Base-by-base conservation (phyloP, 2,113 vertebrate species). In the Hippopotamus amphibius region DNA sequence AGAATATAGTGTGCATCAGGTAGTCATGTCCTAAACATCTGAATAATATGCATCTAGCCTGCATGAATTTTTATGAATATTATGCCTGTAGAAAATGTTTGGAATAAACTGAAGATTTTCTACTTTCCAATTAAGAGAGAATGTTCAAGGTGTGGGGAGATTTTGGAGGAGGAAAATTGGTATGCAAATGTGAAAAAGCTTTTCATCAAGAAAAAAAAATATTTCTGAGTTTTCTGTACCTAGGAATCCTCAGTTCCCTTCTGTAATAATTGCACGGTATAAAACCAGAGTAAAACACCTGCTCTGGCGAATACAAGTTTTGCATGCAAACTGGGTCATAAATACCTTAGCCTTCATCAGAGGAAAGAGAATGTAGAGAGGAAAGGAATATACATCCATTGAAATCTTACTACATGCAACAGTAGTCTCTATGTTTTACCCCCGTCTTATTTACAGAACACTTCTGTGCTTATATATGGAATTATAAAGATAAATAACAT, bases 1-100 rank as follows among this genome's bases (percentile, higher is more conserved):
- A 90, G 50, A 95, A 87, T 90, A 55, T 28, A 79, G 4, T 79
- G 8, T 77, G 33, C 4, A 74, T 79, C 71, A 82, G n/a, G n/a
- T 71, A 84, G 24, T 61, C 61, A 92, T 93, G 17, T 30, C 83
- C 66, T 96, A 95, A 97, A 72, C 33, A 3, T 90, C 41, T 97
- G 33, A 93, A 92, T 96, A 88, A 69, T 94, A 83, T 65, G 30
- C 37, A 77, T 93, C 37, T 92, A 97, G 77, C 7, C 17, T 41
- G 8, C 33, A 82, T 81, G 59, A 22, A 91, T 82, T 94, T 90
- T 94, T 97, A 96, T 66, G 14, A 87, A 50, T 82, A 63, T 74
- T 26, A 46, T 14, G 72, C 15, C 12, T 95, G 94, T 28, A 71
- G 65, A 92, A 96, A 82, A 55, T 68, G 7, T 85, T 80, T 61